Evolutionary conservation across 2,888 invertebrate genomes (phyloP).

Genomic region (Acronicta aceris): DNA sequence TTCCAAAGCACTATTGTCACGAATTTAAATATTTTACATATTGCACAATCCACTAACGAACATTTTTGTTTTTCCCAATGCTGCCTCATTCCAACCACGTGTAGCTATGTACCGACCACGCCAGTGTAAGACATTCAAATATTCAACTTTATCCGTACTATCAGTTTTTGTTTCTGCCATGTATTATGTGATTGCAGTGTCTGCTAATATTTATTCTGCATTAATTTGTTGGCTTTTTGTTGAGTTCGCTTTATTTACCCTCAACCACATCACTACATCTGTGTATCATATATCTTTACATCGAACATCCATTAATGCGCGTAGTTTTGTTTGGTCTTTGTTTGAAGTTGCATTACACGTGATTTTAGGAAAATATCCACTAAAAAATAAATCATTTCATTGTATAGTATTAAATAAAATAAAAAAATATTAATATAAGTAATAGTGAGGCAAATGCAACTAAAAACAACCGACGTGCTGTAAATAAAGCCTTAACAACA

Average conservation of each 20-base stretch:
- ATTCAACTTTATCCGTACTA: slow-evolving; percentile 48
- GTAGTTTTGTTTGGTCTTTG: slow-evolving; percentile 23
- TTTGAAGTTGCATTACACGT: slow-evolving; percentile 37
- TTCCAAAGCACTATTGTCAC: slow-evolving; percentile 43
- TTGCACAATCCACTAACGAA: slow-evolving; percentile 75
- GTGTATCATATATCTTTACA: slow-evolving; percentile 38
- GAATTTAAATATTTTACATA: slow-evolving; percentile 45
- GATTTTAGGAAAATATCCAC: background rate
- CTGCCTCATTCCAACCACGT: slow-evolving; percentile 84
- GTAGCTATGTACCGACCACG: slow-evolving; percentile 90
- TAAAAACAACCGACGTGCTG: slow-evolving; percentile 34
- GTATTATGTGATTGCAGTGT: slow-evolving; percentile 54
- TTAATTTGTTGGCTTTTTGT: slow-evolving; percentile 46
- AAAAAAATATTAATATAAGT: too few species aligned
- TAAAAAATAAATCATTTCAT: too few species aligned
- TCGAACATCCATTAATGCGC: slow-evolving; percentile 35
- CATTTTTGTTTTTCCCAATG: slow-evolving; percentile 79
- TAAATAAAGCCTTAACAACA: slow-evolving; percentile 57
- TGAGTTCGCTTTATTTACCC: slow-evolving; percentile 52
- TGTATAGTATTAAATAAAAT: too few species aligned
- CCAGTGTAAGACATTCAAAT: slow-evolving; percentile 90
- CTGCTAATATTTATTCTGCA: slow-evolving; percentile 43
- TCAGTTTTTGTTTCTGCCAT: slow-evolving; percentile 54
- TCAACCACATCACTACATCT: slow-evolving; percentile 38
- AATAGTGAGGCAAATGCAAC: slow-evolving; percentile 20